These are phyloP conservation scores for Bhutanitis thaidina DNA, from an alignment of 2,888 invertebrate species.

Conservation along the genomic window DNA sequence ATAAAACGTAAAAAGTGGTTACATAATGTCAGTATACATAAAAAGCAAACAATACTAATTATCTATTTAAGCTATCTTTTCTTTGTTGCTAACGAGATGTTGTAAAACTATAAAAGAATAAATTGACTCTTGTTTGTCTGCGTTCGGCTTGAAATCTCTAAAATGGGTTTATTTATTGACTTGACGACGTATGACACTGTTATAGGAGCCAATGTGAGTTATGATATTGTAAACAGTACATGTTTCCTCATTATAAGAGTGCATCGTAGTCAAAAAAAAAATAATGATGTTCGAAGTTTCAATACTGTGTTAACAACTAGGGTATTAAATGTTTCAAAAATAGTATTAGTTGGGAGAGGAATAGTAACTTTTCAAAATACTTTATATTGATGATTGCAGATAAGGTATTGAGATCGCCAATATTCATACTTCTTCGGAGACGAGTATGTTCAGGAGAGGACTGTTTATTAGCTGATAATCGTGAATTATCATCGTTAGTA, in stretches of 20 bases:
- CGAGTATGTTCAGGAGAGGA: no score
- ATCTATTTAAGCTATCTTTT: constrained; percentile 69
- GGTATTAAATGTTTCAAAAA: no score
- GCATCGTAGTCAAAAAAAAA: constrained; percentile 28
- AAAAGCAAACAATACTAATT: constrained; percentile 69
- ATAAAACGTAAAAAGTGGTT: constrained; percentile 24
- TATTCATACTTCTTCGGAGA: no score
- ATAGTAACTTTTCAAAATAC: no score
- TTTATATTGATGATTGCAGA: no score
- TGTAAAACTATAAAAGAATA: constrained; percentile 68
- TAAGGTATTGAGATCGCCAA: no score
- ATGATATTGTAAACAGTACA: constrained; percentile 47
- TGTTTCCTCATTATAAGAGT: constrained; percentile 41
- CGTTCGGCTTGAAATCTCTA: constrained; percentile 51
- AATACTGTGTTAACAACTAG: not conserved
- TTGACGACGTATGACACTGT: constrained; percentile 16
- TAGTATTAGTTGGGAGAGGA: no score
- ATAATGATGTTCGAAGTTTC: constrained; percentile 11
- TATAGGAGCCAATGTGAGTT: constrained; percentile 15
- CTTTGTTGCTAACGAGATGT: constrained; percentile 63
- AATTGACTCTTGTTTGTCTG: constrained; percentile 57
- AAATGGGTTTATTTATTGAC: constrained; percentile 62
- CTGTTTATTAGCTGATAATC: no score
- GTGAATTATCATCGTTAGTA: no score
- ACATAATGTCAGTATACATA: constrained; percentile 22